Evolutionary conservation across 2,113 vertebrate genomes (phyloP).

Genomic region (Prunella himalayana): DNA sequence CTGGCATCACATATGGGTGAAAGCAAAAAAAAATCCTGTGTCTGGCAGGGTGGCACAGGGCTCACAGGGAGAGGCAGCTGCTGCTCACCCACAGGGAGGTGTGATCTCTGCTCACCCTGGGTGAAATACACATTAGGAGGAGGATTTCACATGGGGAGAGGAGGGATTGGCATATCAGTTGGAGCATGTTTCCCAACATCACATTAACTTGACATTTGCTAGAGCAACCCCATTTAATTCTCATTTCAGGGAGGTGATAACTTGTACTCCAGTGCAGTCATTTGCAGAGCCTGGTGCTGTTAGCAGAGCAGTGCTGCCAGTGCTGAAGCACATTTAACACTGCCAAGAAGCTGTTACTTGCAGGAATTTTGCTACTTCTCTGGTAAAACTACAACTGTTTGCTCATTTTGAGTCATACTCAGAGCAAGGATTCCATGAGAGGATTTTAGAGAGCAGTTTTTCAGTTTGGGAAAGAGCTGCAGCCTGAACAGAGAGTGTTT

Average conservation of each 20-base stretch:
- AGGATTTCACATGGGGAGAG: not conserved
- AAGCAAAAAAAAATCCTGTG: accelerated
- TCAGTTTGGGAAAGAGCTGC: not conserved
- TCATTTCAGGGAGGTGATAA: not conserved
- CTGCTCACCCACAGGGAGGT: not conserved
- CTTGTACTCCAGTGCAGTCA: accelerated
- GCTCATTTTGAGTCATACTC: not conserved
- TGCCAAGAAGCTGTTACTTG: not conserved
- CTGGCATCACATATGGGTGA: accelerated
- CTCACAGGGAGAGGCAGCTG: not conserved
- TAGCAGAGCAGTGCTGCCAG: not conserved
- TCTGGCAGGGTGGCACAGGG: not conserved
- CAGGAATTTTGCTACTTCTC: not conserved
- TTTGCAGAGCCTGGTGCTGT: not conserved
- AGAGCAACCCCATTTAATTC: not conserved
- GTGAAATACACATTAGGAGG: not conserved
- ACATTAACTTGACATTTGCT: not conserved
- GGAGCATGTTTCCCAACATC: not conserved
- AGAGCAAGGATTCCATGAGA: not conserved
- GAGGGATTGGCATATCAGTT: not conserved
- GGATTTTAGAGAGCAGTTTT: not conserved
- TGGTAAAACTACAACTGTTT: not conserved
- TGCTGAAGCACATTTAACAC: not conserved
- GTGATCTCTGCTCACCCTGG: not conserved
- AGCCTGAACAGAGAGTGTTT: not conserved